Evolutionary conservation across 2,797 vertebrate species (phyloP).

Genomic region (Enteromius treurensis): DNA sequence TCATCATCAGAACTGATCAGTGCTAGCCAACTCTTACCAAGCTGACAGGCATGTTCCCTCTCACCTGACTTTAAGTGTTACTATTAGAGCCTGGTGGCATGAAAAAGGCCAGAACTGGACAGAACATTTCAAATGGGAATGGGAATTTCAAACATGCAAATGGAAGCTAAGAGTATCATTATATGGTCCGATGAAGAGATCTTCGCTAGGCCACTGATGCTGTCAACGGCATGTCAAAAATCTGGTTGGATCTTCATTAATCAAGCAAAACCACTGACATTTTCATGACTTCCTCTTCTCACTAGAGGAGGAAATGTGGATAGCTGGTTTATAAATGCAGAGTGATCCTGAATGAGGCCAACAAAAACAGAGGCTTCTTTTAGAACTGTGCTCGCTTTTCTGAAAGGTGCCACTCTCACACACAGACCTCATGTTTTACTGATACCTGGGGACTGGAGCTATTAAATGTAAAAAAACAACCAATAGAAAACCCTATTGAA

Average conservation of each 20-base stretch:
- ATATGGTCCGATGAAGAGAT: constrained; percentile 37
- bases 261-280: constrained; percentile 66
- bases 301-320: constrained; percentile 58
- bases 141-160: background rate
- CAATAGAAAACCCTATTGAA: background rate
- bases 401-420: constrained; percentile 48
- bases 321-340: constrained; percentile 55
- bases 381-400: constrained; percentile 33
- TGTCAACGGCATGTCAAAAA: constrained; percentile 49
- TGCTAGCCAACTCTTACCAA: constrained; percentile 65
- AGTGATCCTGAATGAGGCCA: constrained; percentile 57
- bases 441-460: background rate
- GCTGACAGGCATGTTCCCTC: constrained; percentile 50
- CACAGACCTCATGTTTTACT: background rate
- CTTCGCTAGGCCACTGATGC: constrained; percentile 45
- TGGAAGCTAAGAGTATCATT: constrained; percentile 51
- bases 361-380: constrained; percentile 65
- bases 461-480: background rate
- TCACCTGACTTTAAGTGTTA: constrained; percentile 56
- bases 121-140: constrained; percentile 32
- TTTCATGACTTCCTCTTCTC: constrained; percentile 64
- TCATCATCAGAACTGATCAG: constrained; percentile 71
- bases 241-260: constrained; percentile 57
- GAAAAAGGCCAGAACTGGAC: constrained; percentile 42
- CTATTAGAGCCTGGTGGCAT: constrained; percentile 32